phyloP scores from a whole-genome alignment of 2,113 vertebrate genomes.

The Odontophorus gujanensis region DNA sequence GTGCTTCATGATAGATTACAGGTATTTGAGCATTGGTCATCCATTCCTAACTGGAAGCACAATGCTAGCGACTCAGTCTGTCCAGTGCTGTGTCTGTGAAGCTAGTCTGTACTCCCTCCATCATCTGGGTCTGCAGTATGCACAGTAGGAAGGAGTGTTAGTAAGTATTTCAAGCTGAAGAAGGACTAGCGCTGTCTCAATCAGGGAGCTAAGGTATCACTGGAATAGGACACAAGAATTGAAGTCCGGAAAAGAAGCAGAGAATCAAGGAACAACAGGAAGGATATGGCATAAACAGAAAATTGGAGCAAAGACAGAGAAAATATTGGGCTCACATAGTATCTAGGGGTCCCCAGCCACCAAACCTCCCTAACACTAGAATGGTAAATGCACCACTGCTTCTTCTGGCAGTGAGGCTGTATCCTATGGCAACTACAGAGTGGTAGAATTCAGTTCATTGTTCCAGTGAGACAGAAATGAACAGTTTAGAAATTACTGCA shows the following conservation, averaged over 20 bases:
- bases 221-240: not conserved
- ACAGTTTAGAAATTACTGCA: not conserved
- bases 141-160: not conserved
- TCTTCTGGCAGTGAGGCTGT: not conserved
- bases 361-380: not conserved
- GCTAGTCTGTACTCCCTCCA: fast-evolving
- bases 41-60: not conserved
- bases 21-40: not conserved
- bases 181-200: not conserved
- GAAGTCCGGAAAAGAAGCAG: not conserved
- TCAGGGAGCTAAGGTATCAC: not conserved
- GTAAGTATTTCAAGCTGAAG: not conserved
- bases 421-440: not conserved
- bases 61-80: not conserved
- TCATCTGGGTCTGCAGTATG: not conserved
- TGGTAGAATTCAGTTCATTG: not conserved
- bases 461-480: fast-evolving
- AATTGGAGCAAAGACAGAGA: not conserved
- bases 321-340: not conserved
- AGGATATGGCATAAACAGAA: not conserved
- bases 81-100: not conserved
- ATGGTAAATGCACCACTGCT: not conserved
- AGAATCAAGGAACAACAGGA: not conserved
- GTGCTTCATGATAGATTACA: not conserved
- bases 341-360: not conserved